Evolutionary conservation across 37 sponge, comb jelly and placozoan genomes (phyloP), one percentile per base, ranked within the genome.

Genomic region (Mnemiopsis leidyi): DNA sequence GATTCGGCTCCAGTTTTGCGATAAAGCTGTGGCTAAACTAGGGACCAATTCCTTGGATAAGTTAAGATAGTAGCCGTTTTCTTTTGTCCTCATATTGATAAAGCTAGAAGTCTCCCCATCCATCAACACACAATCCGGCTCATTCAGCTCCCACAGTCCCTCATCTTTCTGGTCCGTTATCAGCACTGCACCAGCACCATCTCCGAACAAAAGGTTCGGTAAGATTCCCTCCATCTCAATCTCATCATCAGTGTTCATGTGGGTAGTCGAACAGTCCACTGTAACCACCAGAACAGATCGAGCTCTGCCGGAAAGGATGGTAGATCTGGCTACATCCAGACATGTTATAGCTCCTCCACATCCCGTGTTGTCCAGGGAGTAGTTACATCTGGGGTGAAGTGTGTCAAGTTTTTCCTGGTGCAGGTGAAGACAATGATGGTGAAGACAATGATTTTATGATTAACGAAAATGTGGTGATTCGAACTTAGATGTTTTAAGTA

Each of bases 341-440:
- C 82, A 79, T 16, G 82, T 29, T 34, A 79, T 79, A 35, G 82
- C 82, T 23, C 82, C 82, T 20, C 82, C 82, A 32, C 82, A 79
- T 13, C 82, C 82, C 33, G 82, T 79, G 82, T 79, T 79, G 21
- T 79, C 82, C 36, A 79, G 82, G 9, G 82, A 79, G 37, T 79
- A 79, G 82, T 79, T 79, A 79, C 82, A 79, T 23, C 82, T 79
- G 82, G 21, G 23, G 36, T 2, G 33, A 25, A 20, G 73, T n/a
- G n/a, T n/a, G n/a, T n/a, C n/a, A n/a, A n/a, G n/a, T n/a, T n/a
- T n/a, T n/a, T n/a, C n/a, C n/a, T n/a, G n/a, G n/a, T n/a, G n/a
- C n/a, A n/a, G n/a, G n/a, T n/a, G n/a, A n/a, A n/a, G n/a, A n/a
- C n/a, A n/a, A n/a, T n/a, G n/a, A n/a, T n/a, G n/a, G n/a, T n/a